A percentile compares a stretch with the other conserved stretches of the same genome.
Evolutionary conservation across 2,113 vertebrate species (phyloP).

Genomic region (Paradoxurus hermaphroditus): DNA sequence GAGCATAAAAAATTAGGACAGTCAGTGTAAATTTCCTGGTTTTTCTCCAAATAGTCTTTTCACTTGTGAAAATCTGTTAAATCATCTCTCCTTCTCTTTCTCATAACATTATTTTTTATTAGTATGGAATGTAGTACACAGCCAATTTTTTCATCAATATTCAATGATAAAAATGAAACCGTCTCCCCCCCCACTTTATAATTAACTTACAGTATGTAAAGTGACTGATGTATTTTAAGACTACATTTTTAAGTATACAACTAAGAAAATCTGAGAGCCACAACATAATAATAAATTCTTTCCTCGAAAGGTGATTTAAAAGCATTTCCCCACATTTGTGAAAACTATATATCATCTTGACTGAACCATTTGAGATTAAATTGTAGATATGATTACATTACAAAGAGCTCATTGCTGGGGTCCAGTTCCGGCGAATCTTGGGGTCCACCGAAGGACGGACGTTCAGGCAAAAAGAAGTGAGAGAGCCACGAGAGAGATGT

Average conservation of each 20-base stretch:
- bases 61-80: neutral
- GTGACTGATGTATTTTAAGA: neutral
- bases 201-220: neutral
- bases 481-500: too few species aligned
- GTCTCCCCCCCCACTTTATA: neutral
- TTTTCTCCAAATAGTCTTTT: neutral
- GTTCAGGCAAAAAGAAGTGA: too few species aligned
- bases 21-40: neutral
- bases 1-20: neutral
- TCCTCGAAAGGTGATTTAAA: neutral
- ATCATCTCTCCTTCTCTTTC: neutral
- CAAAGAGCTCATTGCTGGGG: too few species aligned
- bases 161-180: neutral
- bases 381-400: neutral
- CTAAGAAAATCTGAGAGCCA: slow-evolving; percentile 11
- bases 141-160: neutral
- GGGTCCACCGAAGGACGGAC: too few species aligned
- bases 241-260: neutral
- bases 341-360: neutral
- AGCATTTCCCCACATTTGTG: neutral
- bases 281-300: neutral
- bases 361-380: neutral
- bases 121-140: neutral
- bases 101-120: neutral
- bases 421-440: too few species aligned